Evolutionary conservation across 2,797 vertebrate species (phyloP).

Genomic region (Gambusia yucatana): DNA sequence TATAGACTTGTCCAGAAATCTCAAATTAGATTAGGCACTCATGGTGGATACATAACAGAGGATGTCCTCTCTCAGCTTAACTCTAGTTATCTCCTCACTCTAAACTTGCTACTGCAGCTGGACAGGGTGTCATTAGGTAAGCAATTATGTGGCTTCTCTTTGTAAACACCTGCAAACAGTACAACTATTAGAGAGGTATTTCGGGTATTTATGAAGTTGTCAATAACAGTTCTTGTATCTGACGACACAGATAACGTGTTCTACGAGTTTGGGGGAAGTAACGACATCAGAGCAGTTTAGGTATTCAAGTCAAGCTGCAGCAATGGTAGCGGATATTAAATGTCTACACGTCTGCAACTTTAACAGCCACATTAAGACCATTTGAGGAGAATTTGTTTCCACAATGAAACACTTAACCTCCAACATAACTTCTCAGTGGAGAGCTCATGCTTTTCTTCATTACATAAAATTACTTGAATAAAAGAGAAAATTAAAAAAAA

Average conservation of each 20-base stretch:
- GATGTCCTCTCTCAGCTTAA: conserved; percentile 45
- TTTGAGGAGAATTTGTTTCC: conserved; percentile 23
- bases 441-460: conserved; percentile 36
- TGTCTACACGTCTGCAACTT: background rate
- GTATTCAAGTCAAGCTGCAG: background rate
- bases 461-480: conserved; percentile 56
- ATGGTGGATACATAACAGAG: conserved; percentile 55
- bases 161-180: conserved; percentile 35
- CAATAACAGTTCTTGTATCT: background rate
- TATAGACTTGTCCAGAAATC: conserved; percentile 27
- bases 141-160: conserved; percentile 21
- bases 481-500: conserved; percentile 55
- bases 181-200: conserved; percentile 1
- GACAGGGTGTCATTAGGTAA: conserved; percentile 26
- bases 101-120: conserved; percentile 3
- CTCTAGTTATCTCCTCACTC: conserved; percentile 13
- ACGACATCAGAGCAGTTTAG: background rate
- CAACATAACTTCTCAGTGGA: conserved; percentile 2
- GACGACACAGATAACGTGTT: background rate
- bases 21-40: conserved; percentile 45
- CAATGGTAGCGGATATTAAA: background rate
- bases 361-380: background rate
- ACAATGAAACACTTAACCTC: conserved; percentile 15
- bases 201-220: background rate
- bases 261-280: background rate